These are phyloP conservation scores for Porites cylindrica DNA, from an alignment of 92 coral and sea anemone genomes.

Conservation along the genomic window DNA sequence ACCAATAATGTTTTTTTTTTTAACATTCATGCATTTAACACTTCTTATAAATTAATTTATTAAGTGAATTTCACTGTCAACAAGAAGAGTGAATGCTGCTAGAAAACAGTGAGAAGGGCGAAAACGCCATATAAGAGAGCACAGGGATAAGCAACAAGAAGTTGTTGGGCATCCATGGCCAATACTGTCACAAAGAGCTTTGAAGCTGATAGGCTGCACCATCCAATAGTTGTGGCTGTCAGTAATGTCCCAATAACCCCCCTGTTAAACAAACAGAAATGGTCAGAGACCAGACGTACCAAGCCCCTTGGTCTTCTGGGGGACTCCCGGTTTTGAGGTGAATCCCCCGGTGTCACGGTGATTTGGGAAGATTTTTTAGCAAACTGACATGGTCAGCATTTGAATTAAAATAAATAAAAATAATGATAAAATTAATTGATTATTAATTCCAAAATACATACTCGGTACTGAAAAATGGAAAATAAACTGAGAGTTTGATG, in stretches of 20 bases:
- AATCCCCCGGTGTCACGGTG: too few species aligned
- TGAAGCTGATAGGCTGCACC: constrained; percentile 93
- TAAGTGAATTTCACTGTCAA: not conserved
- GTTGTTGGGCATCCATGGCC: constrained; percentile 92
- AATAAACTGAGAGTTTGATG: too few species aligned
- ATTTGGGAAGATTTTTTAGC: too few species aligned
- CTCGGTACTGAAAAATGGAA: too few species aligned
- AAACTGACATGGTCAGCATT: too few species aligned
- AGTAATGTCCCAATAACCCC: constrained; percentile 88
- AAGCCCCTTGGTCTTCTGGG: too few species aligned
- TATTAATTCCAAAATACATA: too few species aligned
- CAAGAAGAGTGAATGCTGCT: not conserved
- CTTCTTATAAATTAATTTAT: too few species aligned
- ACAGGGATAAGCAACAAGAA: constrained; percentile 92
- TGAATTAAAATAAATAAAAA: too few species aligned
- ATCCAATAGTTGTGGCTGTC: constrained; percentile 87
- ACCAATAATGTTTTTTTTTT: not conserved
- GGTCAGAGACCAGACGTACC: not conserved
- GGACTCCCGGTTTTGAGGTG: too few species aligned
- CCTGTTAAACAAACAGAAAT: constrained; percentile 49
- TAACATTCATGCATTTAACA: not conserved
- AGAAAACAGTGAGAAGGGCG: constrained; percentile 89
- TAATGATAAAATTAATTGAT: too few species aligned
- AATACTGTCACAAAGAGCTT: constrained; percentile 89
- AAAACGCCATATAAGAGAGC: constrained; percentile 90